These are phyloP conservation scores for Hippopotamus amphibius DNA, from an alignment of 2,113 vertebrate species.

Conservation along the genomic window DNA sequence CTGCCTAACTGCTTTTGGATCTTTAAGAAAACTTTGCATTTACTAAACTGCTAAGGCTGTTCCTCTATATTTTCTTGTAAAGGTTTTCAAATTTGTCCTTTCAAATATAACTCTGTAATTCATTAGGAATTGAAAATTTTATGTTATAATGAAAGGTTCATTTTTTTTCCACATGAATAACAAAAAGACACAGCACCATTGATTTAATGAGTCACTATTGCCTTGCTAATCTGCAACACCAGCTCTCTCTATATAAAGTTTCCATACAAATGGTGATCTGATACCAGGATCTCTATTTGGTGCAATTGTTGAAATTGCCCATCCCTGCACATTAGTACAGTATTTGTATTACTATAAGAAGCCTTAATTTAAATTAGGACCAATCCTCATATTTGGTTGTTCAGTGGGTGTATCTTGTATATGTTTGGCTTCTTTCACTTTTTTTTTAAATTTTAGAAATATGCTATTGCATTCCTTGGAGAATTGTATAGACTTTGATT, in stretches of 20 bases:
- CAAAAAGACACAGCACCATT: not conserved
- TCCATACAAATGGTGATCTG: not conserved
- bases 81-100: not conserved
- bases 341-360: not conserved
- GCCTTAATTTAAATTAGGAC: not conserved
- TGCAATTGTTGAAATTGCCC: not conserved
- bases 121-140: not conserved
- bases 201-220: not conserved
- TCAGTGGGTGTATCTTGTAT: not conserved
- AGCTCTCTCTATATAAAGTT: not conserved
- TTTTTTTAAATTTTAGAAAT: not conserved
- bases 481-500: not conserved
- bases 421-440: not conserved
- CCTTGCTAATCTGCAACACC: not conserved
- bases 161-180: not conserved
- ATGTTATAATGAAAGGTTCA: not conserved
- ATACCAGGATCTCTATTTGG: not conserved
- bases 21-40: not conserved
- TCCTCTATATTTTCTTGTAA: not conserved
- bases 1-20: not conserved
- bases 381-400: not conserved
- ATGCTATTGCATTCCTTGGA: not conserved
- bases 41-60: not conserved
- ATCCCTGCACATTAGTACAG: not conserved
- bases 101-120: not conserved